A percentile compares a stretch with the other conserved stretches of the same genome.
phyloP scores from a whole-genome alignment of 2,888 invertebrate genomes.

The Netelia fuscicornis region DNA sequence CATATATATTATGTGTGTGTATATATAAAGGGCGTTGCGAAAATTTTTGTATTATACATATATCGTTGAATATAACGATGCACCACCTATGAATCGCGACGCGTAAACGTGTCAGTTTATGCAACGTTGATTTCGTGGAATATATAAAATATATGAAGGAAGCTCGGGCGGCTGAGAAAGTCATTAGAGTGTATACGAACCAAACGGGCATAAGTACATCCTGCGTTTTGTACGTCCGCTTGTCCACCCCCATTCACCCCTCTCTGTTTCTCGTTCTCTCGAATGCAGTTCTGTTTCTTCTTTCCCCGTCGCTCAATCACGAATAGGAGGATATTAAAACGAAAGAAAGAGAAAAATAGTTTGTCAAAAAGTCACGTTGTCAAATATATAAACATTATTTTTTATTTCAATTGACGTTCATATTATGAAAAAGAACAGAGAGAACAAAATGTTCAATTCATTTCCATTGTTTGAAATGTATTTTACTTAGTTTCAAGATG shows the following conservation, averaged over 20 bases:
- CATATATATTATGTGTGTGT: slow-evolving; percentile 2
- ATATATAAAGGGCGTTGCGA: slow-evolving; percentile 2
- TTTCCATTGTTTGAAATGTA: too few relatives aligned
- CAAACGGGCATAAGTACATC: slow-evolving; percentile 69
- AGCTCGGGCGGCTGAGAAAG: slow-evolving; percentile 65
- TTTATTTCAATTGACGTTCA: not conserved
- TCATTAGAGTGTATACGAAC: slow-evolving; percentile 67
- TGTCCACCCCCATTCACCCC: slow-evolving; percentile 64
- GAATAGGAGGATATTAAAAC: not conserved
- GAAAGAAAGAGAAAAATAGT: not conserved
- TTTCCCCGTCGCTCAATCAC: not conserved
- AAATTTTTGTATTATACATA: not conserved
- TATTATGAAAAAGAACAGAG: too few relatives aligned
- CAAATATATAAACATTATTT: not conserved
- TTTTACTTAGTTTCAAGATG: too few relatives aligned
- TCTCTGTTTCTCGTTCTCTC: slow-evolving; percentile 34
- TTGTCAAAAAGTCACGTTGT: not conserved
- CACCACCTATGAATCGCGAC: slow-evolving; percentile 39
- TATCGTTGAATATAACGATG: not conserved
- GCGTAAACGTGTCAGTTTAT: slow-evolving; percentile 63
- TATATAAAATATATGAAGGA: slow-evolving; percentile 64
- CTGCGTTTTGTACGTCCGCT: slow-evolving; percentile 69
- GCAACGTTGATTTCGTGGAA: slow-evolving; percentile 66
- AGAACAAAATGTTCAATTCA: too few relatives aligned
- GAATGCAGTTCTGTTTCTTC: not conserved